phyloP scores from a whole-genome alignment of 2,113 vertebrate genomes.

The Pedetes capensis region DNA sequence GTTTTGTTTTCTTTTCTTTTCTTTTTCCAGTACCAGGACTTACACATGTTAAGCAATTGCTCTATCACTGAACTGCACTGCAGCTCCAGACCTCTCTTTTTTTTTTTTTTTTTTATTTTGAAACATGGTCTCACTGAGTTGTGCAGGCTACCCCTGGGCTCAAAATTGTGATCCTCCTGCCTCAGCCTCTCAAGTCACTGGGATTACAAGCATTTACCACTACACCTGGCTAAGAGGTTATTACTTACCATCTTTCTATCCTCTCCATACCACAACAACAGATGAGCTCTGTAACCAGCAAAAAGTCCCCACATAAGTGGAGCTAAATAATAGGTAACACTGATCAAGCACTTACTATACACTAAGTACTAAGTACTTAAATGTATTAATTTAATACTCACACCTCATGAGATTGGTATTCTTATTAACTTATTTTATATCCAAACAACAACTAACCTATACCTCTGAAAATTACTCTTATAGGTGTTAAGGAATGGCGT shows the following conservation, averaged over 20 bases:
- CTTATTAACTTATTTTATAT: not conserved
- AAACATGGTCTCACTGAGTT: no score
- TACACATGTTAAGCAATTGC: no score
- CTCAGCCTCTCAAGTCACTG: no score
- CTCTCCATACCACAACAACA: not conserved
- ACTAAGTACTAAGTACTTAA: not conserved
- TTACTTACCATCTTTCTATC: not conserved
- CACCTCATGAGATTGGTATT: not conserved
- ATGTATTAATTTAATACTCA: slow-evolving; percentile 6
- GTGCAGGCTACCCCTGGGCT: no score
- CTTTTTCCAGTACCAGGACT: no score
- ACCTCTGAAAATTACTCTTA: not conserved
- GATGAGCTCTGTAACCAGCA: not conserved
- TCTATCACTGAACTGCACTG: no score
- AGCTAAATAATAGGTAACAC: not conserved
- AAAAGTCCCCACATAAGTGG: not conserved
- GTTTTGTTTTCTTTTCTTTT: no score
- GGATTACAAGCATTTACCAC: no score
- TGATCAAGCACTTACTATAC: not conserved
- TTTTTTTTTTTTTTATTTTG: no score
- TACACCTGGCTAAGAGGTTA: not conserved
- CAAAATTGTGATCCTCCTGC: no score
- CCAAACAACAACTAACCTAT: not conserved
- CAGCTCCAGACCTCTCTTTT: no score
- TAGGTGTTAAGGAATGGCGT: not conserved